A percentile compares a stretch with the other conserved stretches of the same genome.
Conservation (phyloP, 2,113 vertebrate genomes). For the Xiphorhynchus elegans region DNA sequence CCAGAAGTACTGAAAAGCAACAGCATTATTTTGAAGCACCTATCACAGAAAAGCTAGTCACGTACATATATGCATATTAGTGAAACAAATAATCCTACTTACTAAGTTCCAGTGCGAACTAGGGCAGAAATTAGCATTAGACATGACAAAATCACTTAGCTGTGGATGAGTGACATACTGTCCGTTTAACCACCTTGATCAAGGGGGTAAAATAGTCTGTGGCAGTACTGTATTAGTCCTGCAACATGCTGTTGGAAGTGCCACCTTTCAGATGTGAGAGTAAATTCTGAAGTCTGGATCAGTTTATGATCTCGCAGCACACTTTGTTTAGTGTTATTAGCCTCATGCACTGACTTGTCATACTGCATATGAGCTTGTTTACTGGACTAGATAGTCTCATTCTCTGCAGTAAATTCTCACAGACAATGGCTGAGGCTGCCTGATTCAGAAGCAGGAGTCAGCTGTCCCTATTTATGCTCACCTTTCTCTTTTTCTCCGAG, state of each 20-base stretch:
- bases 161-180: not conserved
- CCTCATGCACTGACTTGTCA: not conserved
- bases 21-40: not conserved
- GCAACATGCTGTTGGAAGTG: fast-evolving
- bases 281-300: not conserved
- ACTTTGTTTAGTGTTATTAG: not conserved
- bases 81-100: not conserved
- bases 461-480: not conserved
- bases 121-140: not conserved
- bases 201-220: not conserved
- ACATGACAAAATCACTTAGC: not conserved
- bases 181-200: not conserved
- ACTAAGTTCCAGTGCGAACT: not conserved
- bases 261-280: not conserved
- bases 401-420: not conserved
- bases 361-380: not conserved
- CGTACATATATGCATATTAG: not conserved
- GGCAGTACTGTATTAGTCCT: not conserved
- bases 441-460: not conserved
- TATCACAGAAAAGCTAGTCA: not conserved
- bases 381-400: not conserved
- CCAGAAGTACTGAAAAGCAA: not conserved
- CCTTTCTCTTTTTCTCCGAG: slow-evolving; percentile 75
- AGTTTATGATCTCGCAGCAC: not conserved
- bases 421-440: not conserved